These are phyloP conservation scores for Rhagium mordax DNA, from an alignment of 2,888 invertebrate genomes.

Conservation along the genomic window DNA sequence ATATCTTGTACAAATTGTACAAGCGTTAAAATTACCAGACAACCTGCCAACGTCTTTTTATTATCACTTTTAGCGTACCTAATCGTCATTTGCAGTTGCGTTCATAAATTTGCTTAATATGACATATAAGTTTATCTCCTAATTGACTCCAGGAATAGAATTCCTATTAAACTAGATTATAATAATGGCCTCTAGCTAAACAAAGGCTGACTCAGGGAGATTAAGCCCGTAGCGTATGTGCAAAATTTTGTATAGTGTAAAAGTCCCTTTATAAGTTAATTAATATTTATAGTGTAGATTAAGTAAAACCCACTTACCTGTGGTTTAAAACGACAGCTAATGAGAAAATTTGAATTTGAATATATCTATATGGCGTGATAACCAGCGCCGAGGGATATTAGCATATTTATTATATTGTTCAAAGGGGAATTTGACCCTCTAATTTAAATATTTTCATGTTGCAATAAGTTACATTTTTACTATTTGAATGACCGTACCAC, in stretches of 20 bases:
- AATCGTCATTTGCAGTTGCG: neutral
- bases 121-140: neutral
- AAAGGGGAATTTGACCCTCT: neutral
- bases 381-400: neutral
- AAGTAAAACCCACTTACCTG: neutral
- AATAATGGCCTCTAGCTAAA: neutral
- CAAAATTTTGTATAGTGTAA: neutral
- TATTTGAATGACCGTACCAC: neutral
- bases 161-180: neutral
- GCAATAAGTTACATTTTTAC: neutral
- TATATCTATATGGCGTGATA: neutral
- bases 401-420: neutral
- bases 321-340: neutral
- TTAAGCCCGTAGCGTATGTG: neutral
- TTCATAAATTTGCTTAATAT: neutral
- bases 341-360: neutral
- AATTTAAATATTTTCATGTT: neutral
- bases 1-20: too few relatives aligned
- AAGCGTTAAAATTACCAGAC: too few relatives aligned
- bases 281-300: neutral
- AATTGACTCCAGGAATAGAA: neutral
- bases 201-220: neutral
- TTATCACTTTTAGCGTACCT: too few relatives aligned
- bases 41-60: too few relatives aligned
- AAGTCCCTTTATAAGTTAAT: neutral